phyloP scores from a whole-genome alignment of 2,888 invertebrate species.

The Caprella mutica region DNA sequence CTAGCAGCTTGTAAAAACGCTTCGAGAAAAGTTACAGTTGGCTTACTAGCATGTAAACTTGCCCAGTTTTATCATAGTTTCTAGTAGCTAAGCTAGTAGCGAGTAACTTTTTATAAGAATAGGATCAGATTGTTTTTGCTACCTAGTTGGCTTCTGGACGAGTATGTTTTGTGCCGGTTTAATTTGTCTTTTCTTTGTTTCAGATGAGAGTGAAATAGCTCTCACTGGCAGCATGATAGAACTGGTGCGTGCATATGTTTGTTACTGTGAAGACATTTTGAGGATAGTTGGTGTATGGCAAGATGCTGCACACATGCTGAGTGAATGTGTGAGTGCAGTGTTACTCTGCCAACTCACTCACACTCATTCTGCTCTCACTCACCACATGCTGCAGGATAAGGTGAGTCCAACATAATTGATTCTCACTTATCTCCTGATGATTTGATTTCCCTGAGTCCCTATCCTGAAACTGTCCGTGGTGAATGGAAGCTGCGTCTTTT shows the following conservation, averaged over 20 bases:
- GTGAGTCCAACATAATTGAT: background rate
- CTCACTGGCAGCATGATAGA: slow-evolving; percentile 67
- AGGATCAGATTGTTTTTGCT: no score
- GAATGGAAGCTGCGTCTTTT: background rate
- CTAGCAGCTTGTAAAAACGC: no score
- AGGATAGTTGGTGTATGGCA: slow-evolving; percentile 53
- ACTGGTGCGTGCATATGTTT: slow-evolving; percentile 63
- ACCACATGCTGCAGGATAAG: slow-evolving; percentile 26
- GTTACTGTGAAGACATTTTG: slow-evolving; percentile 62
- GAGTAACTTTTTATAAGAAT: no score
- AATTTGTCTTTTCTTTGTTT: slow-evolving; percentile 30
- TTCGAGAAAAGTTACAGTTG: no score
- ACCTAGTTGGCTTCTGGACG: no score
- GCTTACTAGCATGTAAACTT: no score
- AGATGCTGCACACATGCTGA: slow-evolving; percentile 60
- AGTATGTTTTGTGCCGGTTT: background rate
- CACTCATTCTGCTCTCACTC: slow-evolving; percentile 32
- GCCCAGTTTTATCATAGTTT: no score
- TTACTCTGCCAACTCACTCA: slow-evolving; percentile 62
- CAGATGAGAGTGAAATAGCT: slow-evolving; percentile 58
- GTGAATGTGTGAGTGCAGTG: slow-evolving; percentile 59
- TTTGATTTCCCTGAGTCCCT: background rate
- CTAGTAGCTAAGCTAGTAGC: no score
- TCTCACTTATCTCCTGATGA: background rate
- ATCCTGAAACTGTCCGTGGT: no score